Percentiles rank a stretch among this genome's conserved stretches.
Evolutionary conservation across 2,888 invertebrate genomes (phyloP).

Genomic region (Folsomia manolachei): DNA sequence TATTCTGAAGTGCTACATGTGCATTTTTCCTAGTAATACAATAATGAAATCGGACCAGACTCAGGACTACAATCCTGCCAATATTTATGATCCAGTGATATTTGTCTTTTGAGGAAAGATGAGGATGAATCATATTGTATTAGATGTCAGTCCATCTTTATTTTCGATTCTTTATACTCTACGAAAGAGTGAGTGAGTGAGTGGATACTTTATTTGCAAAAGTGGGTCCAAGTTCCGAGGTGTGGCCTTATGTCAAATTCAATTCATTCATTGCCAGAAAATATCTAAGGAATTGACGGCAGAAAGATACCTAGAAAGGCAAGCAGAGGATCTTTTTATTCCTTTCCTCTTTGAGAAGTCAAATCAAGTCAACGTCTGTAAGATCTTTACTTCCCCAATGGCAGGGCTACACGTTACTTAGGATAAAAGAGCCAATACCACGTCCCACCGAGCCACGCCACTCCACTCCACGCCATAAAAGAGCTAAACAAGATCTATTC

Average conservation of each 20-base stretch:
- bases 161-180: no score
- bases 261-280: conserved; percentile 16
- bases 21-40: no score
- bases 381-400: no score
- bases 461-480: not conserved
- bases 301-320: no score
- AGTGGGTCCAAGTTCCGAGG: conserved; percentile 6
- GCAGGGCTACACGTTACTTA: no score
- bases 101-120: no score
- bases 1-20: no score
- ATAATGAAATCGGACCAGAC: no score
- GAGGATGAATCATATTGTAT: no score
- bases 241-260: conserved; percentile 18
- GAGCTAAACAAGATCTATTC: conserved; percentile 15
- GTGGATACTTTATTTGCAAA: not conserved
- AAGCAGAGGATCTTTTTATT: conserved; percentile 1
- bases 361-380: not conserved
- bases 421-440: not conserved
- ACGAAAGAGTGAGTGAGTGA: not conserved
- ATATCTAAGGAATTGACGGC: not conserved
- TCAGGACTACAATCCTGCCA: no score
- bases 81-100: no score
- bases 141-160: no score
- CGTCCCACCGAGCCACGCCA: not conserved
- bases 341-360: not conserved